Evolutionary conservation across 2,113 vertebrate species (phyloP).

Genomic region (Hippoglossus stenolepis): DNA sequence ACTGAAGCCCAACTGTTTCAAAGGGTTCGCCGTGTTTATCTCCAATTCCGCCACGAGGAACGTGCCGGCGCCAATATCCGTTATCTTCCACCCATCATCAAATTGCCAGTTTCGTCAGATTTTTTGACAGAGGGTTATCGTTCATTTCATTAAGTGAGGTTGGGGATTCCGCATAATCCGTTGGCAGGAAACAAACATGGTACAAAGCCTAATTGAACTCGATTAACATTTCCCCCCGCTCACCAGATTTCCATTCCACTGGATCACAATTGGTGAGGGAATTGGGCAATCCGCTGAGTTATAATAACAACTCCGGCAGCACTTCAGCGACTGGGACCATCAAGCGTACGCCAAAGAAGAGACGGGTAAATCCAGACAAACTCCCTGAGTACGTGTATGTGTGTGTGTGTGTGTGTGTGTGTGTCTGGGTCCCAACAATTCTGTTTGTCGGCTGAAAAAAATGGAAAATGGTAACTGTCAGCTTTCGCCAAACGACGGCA

Average conservation of each 20-base stretch:
- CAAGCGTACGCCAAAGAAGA: conserved; percentile 7
- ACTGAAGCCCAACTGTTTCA: conserved; percentile 13
- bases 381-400: not conserved
- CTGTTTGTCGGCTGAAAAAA: conserved; percentile 32
- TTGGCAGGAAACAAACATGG: conserved; percentile 70
- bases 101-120: conserved; percentile 55
- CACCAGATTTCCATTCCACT: conserved; percentile 58
- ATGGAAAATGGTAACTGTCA: conserved; percentile 22
- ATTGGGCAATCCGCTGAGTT: conserved; percentile 58
- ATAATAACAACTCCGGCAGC: conserved; percentile 51
- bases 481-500: conserved; percentile 45
- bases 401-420: too few species aligned
- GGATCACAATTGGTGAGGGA: conserved; percentile 62
- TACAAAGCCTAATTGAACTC: conserved; percentile 75
- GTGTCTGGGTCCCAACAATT: not conserved
- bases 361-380: not conserved
- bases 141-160: conserved; percentile 44
- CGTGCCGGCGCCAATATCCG: conserved; percentile 7
- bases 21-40: conserved; percentile 34
- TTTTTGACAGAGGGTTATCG: conserved; percentile 60
- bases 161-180: conserved; percentile 53
- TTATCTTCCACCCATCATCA: conserved; percentile 52
- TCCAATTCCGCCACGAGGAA: conserved; percentile 5
- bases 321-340: conserved; percentile 23
- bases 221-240: conserved; percentile 72